phyloP scores from a whole-genome alignment of 1,140 invertebrate species.

The Bombus impatiens region DNA sequence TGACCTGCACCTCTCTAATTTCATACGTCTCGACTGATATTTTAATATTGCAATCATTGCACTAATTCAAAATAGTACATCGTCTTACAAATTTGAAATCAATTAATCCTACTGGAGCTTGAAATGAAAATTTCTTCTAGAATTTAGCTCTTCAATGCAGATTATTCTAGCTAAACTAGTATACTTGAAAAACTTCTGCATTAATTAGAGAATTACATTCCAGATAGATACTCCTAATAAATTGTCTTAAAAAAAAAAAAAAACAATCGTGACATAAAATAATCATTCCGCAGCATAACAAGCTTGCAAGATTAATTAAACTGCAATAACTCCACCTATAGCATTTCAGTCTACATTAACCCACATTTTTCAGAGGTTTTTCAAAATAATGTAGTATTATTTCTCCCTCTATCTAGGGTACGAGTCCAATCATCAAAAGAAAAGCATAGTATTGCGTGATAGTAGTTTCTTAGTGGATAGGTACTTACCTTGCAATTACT shows the following conservation, averaged over 20 bases:
- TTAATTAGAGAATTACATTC: too few species aligned
- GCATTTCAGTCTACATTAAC: neutral
- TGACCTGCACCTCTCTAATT: neutral
- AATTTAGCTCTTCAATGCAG: neutral
- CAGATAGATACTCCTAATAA: too few species aligned
- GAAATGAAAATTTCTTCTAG: neutral
- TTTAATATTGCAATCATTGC: neutral
- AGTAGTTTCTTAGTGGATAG: too few species aligned
- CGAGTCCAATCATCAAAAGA: neutral
- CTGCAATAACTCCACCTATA: too few species aligned
- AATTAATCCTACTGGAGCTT: neutral
- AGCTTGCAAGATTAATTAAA: too few species aligned
- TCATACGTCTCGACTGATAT: neutral
- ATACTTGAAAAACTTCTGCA: neutral
- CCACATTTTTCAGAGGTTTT: neutral
- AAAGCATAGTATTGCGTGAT: neutral
- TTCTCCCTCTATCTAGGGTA: neutral
- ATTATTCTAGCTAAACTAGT: neutral
- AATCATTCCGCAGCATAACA: too few species aligned
- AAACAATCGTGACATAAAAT: too few species aligned
- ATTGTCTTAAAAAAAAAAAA: too few species aligned
- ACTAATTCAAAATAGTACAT: neutral
- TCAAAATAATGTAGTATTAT: neutral
- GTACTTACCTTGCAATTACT: neutral
- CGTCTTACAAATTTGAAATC: neutral